Evolutionary conservation across 2,113 vertebrate species (phyloP), one percentile per base, ranked within the genome.

Genomic region (Hemiscyllium ocellatum): DNA sequence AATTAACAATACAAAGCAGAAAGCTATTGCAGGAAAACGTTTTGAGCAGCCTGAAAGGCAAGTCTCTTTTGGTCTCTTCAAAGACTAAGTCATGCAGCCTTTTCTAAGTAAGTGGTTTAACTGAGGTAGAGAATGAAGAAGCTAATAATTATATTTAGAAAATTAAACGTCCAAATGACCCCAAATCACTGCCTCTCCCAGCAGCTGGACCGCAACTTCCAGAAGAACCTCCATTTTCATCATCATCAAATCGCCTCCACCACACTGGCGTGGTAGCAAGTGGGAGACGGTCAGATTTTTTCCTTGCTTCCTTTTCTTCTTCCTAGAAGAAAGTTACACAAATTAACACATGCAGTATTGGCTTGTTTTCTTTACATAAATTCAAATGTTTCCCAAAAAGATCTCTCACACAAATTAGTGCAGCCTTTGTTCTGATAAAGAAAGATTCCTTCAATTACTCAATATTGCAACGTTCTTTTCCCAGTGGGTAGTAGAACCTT

Each of bases 241-340:
- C 97, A 72, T 97, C 97, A 96, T 98, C 98, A 94, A 97, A 98
- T 96, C 97, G 97, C 96, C 97, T 97, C 95, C 98, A 98, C 98
- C 98, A 98, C 78, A 97, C 96, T 0, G 97, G 98, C 20, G 98
- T 97, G 0, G 97, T 97, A 0, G 98, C 97, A 0, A 98, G 96
- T 0, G 97, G 97, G 96, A 98, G 98, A 50, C 98, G 97, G 87
- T 98, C 97, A 0, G 97, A 97, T 96, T 97, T 97, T 96, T 97
- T 98, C 95, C 97, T 96, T 0, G 98, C 98, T 97, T 98, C 98
- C 96, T 98, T 98, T 96, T 98, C 98, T 96, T 98, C 98, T 95
- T 98, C 98, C 98, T 98, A 96, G 37, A 52, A 96, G 24, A 69
- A 90, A 72, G 33, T 66, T 37, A 83, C 17, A 83, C 37, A 0